Conservation (phyloP, 1,140 invertebrate species). For the Neocloeon triangulifer region DNA sequence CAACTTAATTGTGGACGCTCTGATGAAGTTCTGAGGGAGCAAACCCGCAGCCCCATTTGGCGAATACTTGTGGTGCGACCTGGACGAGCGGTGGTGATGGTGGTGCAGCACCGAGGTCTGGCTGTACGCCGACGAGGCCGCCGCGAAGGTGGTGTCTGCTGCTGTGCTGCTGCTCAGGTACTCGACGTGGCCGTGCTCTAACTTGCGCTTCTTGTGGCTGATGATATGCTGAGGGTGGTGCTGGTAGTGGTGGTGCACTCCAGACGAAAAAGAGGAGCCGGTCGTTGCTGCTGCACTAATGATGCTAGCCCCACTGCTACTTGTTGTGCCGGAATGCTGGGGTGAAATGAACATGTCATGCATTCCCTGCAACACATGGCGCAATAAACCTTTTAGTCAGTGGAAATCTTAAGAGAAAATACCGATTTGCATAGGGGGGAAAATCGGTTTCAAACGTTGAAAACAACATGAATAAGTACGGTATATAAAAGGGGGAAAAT, state of each 20-base stretch:
- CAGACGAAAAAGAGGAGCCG: too few species aligned
- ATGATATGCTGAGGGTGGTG: too few species aligned
- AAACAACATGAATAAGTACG: too few species aligned
- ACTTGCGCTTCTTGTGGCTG: constrained; percentile 30
- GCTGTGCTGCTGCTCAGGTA: too few species aligned
- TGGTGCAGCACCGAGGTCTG: constrained; percentile 8
- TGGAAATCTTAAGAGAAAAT: too few species aligned
- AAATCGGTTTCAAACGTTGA: too few species aligned
- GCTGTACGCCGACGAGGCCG: constrained; percentile 6
- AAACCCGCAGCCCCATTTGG: constrained; percentile 13
- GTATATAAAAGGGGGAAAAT: too few species aligned
- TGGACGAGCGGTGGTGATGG: constrained; percentile 8
- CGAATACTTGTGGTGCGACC: constrained; percentile 11
- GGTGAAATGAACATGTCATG: constrained; percentile 50
- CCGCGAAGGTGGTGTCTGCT: background rate
- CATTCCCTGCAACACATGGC: constrained; percentile 29
- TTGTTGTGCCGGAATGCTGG: constrained; percentile 27
- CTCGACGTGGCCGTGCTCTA: constrained; percentile 20
- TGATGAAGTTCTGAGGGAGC: constrained; percentile 32
- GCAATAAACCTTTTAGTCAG: constrained; percentile 4
- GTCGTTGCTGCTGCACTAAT: too few species aligned
- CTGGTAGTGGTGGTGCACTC: too few species aligned
- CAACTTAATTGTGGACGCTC: constrained; percentile 45
- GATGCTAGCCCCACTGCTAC: constrained; percentile 15
- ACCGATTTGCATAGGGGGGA: too few species aligned